Evolutionary conservation across 2,113 vertebrate genomes (phyloP).

Genomic region (cattle (Bos taurus)): ARS-UCD2.0 NC_037333.1:62838001-62838500

Average conservation of each 20-base stretch:
- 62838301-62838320: not conserved
- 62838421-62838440: not conserved
- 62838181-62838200: not conserved
- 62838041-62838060: not conserved
- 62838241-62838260: not conserved
- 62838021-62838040: not conserved
- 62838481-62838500: not conserved
- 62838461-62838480: not conserved
- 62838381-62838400: not conserved
- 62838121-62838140: not conserved
- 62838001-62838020: constrained; percentile 7
- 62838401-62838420: not conserved
- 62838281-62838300: not conserved
- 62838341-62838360: not conserved
- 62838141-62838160: not conserved
- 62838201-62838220: not conserved
- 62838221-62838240: not conserved
- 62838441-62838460: not conserved
- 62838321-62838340: not conserved
- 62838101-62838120: not conserved
- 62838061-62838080: constrained; percentile 22
- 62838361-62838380: not conserved
- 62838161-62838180: not conserved
- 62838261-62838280: not conserved
- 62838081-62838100: not conserved